These are phyloP conservation scores for Caenorhabditis brenneri DNA, from an alignment of 1,140 invertebrate genomes.

Conservation along the genomic window DNA sequence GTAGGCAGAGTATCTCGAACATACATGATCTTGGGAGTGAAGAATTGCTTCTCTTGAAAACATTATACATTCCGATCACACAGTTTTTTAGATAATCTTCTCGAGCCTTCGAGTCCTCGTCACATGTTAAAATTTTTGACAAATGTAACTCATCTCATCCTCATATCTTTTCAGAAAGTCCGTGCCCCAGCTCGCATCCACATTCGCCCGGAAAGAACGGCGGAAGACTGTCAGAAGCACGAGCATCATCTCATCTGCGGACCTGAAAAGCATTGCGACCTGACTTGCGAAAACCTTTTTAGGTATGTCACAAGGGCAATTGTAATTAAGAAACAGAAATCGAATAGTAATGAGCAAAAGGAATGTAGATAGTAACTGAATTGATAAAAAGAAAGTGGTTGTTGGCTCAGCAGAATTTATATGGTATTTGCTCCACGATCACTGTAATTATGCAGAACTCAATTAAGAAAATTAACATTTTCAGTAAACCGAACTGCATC, in stretches of 20 bases:
- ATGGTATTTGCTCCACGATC: too few species aligned
- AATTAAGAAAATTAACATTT: neutral
- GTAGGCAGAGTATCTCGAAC: too few species aligned
- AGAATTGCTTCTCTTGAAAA: too few species aligned
- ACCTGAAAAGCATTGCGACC: slow-evolving; percentile 46
- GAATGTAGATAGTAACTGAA: neutral
- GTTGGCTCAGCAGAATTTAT: too few species aligned
- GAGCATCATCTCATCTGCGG: slow-evolving; percentile 47
- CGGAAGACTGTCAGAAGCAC: slow-evolving; percentile 31
- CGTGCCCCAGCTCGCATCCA: neutral
- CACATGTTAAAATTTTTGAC: too few species aligned
- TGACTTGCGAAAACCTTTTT: slow-evolving; percentile 45
- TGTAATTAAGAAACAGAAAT: neutral
- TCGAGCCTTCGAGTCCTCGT: too few species aligned
- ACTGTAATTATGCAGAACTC: too few species aligned
- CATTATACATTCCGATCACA: too few species aligned
- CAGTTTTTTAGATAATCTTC: too few species aligned
- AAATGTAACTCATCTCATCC: neutral
- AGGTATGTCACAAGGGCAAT: neutral
- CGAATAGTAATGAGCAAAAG: neutral
- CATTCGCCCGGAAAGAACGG: neutral
- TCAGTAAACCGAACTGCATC: slow-evolving; percentile 41
- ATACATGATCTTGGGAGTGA: too few species aligned
- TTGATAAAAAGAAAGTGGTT: too few species aligned
- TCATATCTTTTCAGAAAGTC: neutral